Percentiles rank a stretch among this genome's conserved stretches.
phyloP scores from a whole-genome alignment of 2,888 invertebrate genomes.

The Metallyticus violacea region DNA sequence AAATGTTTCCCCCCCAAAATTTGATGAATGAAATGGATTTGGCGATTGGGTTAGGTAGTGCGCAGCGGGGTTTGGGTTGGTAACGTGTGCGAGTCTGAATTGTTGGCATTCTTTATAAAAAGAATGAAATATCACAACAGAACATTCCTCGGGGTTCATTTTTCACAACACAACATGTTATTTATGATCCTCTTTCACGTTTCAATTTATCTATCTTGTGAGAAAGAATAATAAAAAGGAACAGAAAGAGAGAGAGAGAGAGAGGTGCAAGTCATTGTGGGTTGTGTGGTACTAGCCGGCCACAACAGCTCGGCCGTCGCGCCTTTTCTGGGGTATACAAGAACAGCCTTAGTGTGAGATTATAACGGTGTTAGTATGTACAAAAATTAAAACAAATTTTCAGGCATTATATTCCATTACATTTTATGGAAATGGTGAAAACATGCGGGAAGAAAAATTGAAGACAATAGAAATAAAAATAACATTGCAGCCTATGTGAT shows the following conservation, averaged over 20 bases:
- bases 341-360: too few relatives aligned
- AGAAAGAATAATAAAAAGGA: constrained; percentile 11
- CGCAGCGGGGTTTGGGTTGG: not conserved
- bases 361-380: too few relatives aligned
- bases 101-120: constrained; percentile 9
- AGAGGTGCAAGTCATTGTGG: not conserved
- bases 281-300: not conserved
- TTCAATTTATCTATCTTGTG: constrained; percentile 25
- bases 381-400: too few relatives aligned
- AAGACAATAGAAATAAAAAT: too few relatives aligned
- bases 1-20: too few relatives aligned
- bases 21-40: too few relatives aligned
- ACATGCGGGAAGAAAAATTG: too few relatives aligned
- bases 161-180: constrained; percentile 11
- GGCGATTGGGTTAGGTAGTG: too few relatives aligned
- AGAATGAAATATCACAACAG: constrained; percentile 16
- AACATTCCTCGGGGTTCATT: not conserved
- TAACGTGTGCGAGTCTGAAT: not conserved
- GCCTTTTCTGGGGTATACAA: too few relatives aligned
- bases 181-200: constrained; percentile 29
- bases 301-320: not conserved
- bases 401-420: too few relatives aligned
- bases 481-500: too few relatives aligned
- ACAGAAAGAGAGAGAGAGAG: not conserved
- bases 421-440: too few relatives aligned